Conservation (phyloP, 2,888 invertebrate genomes). For the Muschampia plurimacula region DNA sequence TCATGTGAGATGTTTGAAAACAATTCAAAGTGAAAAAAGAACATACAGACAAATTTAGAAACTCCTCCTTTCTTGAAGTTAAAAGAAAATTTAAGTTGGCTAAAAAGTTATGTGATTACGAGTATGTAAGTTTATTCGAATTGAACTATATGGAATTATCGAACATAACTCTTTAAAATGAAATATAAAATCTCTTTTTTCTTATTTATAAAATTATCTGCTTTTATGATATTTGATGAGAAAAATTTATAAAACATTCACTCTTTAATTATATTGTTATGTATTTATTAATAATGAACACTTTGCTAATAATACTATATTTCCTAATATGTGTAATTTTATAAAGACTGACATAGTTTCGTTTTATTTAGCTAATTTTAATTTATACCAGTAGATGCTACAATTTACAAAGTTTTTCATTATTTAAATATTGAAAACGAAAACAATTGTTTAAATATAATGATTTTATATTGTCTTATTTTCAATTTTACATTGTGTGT, state of each 20-base stretch:
- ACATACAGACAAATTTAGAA: no score
- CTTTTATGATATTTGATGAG: neutral
- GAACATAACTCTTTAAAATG: neutral
- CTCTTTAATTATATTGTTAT: conserved; percentile 5
- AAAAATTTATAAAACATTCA: neutral
- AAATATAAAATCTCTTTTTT: neutral
- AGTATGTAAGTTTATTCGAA: neutral
- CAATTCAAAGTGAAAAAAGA: neutral
- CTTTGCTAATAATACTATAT: conserved; percentile 13
- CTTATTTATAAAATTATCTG: neutral
- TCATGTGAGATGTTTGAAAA: conserved; percentile 28
- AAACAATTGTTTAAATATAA: neutral
- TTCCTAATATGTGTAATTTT: conserved; percentile 22
- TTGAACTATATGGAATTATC: neutral
- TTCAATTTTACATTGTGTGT: neutral
- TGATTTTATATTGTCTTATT: neutral
- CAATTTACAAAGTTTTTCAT: neutral
- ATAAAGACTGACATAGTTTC: conserved; percentile 36
- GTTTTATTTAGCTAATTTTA: conserved; percentile 25
- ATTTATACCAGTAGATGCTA: conserved; percentile 8
- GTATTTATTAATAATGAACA: neutral
- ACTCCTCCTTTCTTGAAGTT: no score
- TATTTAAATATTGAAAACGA: neutral
- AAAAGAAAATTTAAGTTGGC: no score
- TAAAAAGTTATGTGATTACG: neutral